Conservation (phyloP, 2,888 invertebrate genomes). For the Cheilosia variabilis region DNA sequence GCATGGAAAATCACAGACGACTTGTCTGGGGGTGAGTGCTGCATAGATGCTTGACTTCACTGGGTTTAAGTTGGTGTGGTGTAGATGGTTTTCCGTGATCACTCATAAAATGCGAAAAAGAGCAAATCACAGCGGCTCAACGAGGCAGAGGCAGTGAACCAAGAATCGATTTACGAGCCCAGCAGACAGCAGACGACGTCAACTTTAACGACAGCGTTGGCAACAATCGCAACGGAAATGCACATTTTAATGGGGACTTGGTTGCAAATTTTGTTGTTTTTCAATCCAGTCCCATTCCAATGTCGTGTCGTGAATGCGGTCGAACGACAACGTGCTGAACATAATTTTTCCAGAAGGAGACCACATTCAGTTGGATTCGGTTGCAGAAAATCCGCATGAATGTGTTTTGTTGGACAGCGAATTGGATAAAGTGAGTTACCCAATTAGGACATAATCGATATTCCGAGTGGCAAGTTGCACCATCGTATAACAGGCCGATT, state of each 20-base stretch:
- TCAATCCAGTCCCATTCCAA: constrained; percentile 24
- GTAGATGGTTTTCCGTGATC: constrained; percentile 44
- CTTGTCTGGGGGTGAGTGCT: constrained; percentile 69
- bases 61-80: background rate
- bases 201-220: constrained; percentile 48
- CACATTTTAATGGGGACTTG: constrained; percentile 37
- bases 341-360: background rate
- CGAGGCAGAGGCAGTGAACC: constrained; percentile 29
- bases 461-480: constrained; percentile 41
- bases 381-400: constrained; percentile 1
- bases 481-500: constrained; percentile 12
- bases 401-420: constrained; percentile 24
- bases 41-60: constrained; percentile 14
- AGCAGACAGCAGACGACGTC: constrained; percentile 37
- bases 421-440: constrained; percentile 49
- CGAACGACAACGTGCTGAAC: constrained; percentile 54
- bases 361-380: background rate
- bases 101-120: constrained; percentile 41
- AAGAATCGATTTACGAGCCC: constrained; percentile 66
- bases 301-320: constrained; percentile 47
- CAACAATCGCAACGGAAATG: constrained; percentile 69
- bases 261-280: constrained; percentile 9
- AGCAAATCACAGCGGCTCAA: constrained; percentile 16
- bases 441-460: constrained; percentile 66
- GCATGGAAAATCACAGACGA: constrained; percentile 70